Conservation (phyloP, 2,888 invertebrate species). For the Stenichneumon culpator region DNA sequence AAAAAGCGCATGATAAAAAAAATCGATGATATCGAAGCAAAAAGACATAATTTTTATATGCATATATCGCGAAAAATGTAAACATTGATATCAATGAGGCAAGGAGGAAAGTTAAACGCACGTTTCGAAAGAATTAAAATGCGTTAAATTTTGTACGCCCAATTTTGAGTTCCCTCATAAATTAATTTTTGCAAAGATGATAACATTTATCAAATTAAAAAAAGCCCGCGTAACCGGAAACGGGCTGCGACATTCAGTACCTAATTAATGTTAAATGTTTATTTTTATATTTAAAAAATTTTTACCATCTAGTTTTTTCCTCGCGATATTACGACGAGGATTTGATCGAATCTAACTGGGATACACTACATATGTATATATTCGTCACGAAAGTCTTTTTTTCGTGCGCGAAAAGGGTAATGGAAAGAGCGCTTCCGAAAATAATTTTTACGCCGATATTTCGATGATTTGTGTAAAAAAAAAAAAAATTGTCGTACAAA, state of each 20-base stretch:
- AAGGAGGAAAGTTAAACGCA: neutral
- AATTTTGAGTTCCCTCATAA: neutral
- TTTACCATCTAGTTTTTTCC: slow-evolving; percentile 21
- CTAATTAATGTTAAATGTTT: slow-evolving; percentile 63
- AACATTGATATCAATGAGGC: no score
- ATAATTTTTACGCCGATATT: neutral
- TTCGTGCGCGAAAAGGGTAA: neutral
- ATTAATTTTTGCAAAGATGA: neutral
- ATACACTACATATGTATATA: slow-evolving; percentile 1
- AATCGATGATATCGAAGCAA: neutral
- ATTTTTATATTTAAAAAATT: slow-evolving; percentile 45
- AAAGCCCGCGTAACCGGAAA: slow-evolving; percentile 53
- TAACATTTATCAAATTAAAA: slow-evolving; percentile 10
- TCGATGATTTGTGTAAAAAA: neutral
- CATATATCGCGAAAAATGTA: no score
- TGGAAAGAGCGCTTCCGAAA: neutral
- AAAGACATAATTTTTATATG: neutral
- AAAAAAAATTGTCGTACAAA: neutral
- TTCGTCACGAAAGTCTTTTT: slow-evolving; percentile 5
- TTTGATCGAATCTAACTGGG: slow-evolving; percentile 60
- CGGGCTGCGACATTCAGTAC: slow-evolving; percentile 59
- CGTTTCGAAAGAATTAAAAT: neutral
- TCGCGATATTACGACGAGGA: slow-evolving; percentile 56
- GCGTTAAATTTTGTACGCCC: neutral
- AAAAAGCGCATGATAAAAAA: slow-evolving; percentile 10